Conservation (phyloP, 2,797 vertebrate species). For the Poecilia wingei region DNA sequence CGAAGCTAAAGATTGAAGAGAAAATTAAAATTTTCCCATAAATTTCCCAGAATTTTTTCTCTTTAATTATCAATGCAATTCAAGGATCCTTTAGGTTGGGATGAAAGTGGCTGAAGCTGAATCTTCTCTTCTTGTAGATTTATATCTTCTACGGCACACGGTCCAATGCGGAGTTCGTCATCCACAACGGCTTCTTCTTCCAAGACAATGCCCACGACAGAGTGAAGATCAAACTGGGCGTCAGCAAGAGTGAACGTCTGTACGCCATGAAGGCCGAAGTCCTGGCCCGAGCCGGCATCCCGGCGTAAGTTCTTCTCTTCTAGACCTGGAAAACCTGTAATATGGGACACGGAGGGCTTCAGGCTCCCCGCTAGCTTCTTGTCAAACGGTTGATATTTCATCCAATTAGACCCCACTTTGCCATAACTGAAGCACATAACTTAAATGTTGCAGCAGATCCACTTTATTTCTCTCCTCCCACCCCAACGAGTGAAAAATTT, state of each 20-base stretch:
- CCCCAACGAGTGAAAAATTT: slow-evolving; percentile 52
- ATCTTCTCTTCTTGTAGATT: slow-evolving; percentile 82
- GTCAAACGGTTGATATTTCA: slow-evolving; percentile 42
- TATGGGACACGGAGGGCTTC: slow-evolving; percentile 41
- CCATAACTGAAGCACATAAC: slow-evolving; percentile 55
- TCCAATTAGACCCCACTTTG: slow-evolving; percentile 48
- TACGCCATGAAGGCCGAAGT: slow-evolving; percentile 99
- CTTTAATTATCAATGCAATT: background rate
- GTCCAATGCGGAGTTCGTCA: slow-evolving; percentile 98
- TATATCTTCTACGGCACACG: slow-evolving; percentile 99
- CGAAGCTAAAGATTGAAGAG: background rate
- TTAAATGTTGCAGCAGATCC: slow-evolving; percentile 59
- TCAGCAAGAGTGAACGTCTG: slow-evolving; percentile 97
- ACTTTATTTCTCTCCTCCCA: slow-evolving; percentile 10
- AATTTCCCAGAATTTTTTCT: too few species aligned
- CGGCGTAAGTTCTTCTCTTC: slow-evolving; percentile 85
- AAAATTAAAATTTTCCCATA: background rate
- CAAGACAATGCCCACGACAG: slow-evolving; percentile 96
- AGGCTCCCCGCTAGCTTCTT: slow-evolving; percentile 26
- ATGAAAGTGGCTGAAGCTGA: background rate
- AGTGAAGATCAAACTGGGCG: slow-evolving; percentile 98
- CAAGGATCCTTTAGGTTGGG: background rate
- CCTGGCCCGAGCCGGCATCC: slow-evolving; percentile 94
- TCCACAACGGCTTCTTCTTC: slow-evolving; percentile 99
- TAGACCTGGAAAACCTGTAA: slow-evolving; percentile 6